Evolutionary conservation across 2,888 invertebrate genomes (phyloP).

Genomic region (Cataglyphis altisquamis): DNA sequence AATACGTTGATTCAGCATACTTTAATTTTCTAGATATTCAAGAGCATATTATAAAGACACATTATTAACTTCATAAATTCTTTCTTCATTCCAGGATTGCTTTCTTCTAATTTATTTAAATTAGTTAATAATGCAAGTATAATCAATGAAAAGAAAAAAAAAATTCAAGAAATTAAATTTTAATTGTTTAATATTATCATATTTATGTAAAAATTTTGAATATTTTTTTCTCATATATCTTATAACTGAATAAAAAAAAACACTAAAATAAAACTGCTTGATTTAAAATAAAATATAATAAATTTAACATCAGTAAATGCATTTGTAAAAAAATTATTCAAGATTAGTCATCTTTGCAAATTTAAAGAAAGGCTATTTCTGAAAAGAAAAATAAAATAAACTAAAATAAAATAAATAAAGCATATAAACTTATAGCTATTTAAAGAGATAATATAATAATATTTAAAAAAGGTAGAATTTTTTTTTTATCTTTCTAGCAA

Average conservation of each 20-base stretch:
- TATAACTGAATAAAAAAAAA: background rate
- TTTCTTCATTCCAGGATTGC: background rate
- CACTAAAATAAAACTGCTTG: background rate
- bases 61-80: background rate
- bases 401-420: constrained; percentile 2
- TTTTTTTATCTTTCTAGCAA: background rate
- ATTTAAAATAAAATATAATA: background rate
- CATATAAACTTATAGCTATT: background rate
- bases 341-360: background rate
- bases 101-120: constrained; percentile 1
- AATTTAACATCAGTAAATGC: background rate
- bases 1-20: background rate
- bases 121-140: background rate
- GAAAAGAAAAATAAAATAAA: background rate
- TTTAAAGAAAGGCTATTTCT: background rate
- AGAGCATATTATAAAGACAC: background rate
- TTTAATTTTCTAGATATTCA: background rate
- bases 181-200: background rate
- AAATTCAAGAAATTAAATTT: background rate
- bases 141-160: background rate
- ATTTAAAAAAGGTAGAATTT: background rate
- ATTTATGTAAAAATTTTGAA: background rate
- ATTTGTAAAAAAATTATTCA: background rate
- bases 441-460: constrained; percentile 35
- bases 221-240: background rate